Base-by-base conservation (phyloP, 2,797 vertebrate species). In the Hirundo rustica region DNA sequence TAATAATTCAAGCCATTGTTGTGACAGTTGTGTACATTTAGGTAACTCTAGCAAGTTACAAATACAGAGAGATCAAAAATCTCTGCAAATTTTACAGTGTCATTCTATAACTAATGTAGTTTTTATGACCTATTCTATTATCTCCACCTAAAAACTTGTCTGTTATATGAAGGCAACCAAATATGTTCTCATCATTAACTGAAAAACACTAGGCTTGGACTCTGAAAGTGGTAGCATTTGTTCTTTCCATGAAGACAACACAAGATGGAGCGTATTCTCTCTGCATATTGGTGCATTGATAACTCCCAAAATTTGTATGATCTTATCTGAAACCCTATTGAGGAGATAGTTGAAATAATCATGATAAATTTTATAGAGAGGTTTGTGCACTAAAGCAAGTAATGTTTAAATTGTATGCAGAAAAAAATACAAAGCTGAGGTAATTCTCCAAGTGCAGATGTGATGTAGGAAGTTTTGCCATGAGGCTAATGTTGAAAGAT, bases 401-500 rank as follows among this genome's bases (percentile, higher is more conserved):
- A 65, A 36, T 0, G 0, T 27, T 88, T 53, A 78, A 74, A 38
- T 57, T 57, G 3, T 5, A 38, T 0, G 0, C 9, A 44, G 21
- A 75, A 86, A 61, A 75, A 61, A 68, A 58, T 29, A 66, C 6
- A 65, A 93, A 85, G 3, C 6, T 2, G 5, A 74, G 5, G 40
- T 57, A 79, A 64, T 44, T 79, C 75, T 70, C 25, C 17, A 10
- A 36, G 34, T 55, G 25, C 40, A 53, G 42, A 60, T 55, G 22
- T 2, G 3, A 44, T n/a, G 19, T 42, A 53, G 30, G 21, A 90
- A 88, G 38, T 38, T 40, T 30, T 75, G 5, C 16, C 36, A 27
- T n/a, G 14, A 51, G 30, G 19, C 11, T 76, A 23, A 42, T 7
- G 2, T 27, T 76, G 54, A 73, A 79, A 66, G 32, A 57, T 40